These are phyloP conservation scores for Strigops habroptila DNA, from an alignment of 2,113 vertebrate species.

Conservation along the genomic window DNA sequence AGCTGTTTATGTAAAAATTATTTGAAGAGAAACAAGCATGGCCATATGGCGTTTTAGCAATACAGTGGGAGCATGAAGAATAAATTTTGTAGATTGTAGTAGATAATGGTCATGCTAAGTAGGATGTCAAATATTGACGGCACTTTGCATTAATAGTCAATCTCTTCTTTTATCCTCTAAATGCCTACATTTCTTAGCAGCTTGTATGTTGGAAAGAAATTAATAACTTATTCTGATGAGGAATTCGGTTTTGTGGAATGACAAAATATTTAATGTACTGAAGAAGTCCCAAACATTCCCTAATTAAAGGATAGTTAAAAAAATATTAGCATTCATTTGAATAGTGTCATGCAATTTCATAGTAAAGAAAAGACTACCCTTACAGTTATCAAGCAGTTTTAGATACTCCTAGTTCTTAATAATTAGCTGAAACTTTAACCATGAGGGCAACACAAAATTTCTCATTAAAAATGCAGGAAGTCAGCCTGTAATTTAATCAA, in stretches of 20 bases:
- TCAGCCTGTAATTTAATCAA: background rate
- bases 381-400: background rate
- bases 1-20: slow-evolving; percentile 84
- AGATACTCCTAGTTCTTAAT: background rate
- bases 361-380: background rate
- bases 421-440: background rate
- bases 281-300: slow-evolving; percentile 22
- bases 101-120: slow-evolving; percentile 78
- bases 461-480: background rate
- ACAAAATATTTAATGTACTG: slow-evolving; percentile 60
- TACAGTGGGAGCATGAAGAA: slow-evolving; percentile 68
- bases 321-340: background rate
- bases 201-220: slow-evolving; percentile 60
- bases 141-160: slow-evolving; percentile 76
- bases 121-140: slow-evolving; percentile 72
- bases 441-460: background rate
- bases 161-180: slow-evolving; percentile 74
- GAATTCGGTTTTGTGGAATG: slow-evolving; percentile 54
- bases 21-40: slow-evolving; percentile 79
- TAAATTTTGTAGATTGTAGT: slow-evolving; percentile 73
- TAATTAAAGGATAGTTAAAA: slow-evolving; percentile 18
- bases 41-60: slow-evolving; percentile 75
- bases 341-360: background rate
- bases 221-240: slow-evolving; percentile 59
- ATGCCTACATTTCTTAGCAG: slow-evolving; percentile 63